phyloP scores from a whole-genome alignment of 1,140 invertebrate genomes.

The Chelonus insularis region DNA sequence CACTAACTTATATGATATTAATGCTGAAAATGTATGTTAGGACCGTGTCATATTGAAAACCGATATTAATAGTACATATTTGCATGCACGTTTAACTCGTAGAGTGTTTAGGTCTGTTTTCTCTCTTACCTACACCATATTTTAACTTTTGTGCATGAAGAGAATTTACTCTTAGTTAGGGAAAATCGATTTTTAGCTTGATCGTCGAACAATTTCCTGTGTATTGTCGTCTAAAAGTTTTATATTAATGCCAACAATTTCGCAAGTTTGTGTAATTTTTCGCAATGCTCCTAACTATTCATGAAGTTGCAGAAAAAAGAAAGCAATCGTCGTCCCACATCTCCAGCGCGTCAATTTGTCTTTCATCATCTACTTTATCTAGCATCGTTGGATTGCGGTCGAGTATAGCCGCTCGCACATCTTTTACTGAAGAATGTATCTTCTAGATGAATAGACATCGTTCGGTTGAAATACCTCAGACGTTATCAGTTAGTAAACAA shows the following conservation, averaged over 20 bases:
- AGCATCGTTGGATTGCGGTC: slow-evolving; percentile 10
- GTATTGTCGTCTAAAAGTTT: no score
- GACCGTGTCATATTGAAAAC: slow-evolving; percentile 13
- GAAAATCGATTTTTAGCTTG: no score
- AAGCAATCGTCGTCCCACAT: slow-evolving; percentile 8
- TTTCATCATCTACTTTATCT: slow-evolving; percentile 6
- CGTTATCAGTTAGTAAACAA: slow-evolving; percentile 17
- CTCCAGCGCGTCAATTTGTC: slow-evolving; percentile 11
- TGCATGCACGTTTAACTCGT: neutral
- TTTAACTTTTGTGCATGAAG: no score
- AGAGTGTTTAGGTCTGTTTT: neutral
- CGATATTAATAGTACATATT: neutral
- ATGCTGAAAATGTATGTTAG: slow-evolving; percentile 3
- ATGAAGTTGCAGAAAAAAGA: neutral
- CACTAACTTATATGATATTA: neutral
- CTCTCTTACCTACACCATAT: neutral
- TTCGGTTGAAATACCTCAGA: slow-evolving; percentile 7
- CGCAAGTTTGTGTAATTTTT: no score
- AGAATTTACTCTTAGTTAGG: no score
- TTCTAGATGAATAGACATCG: slow-evolving; percentile 11
- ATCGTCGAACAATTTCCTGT: no score
- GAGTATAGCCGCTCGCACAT: neutral
- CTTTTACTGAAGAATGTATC: neutral
- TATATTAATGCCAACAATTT: no score
- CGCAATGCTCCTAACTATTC: neutral